Conservation (phyloP, 2,888 invertebrate genomes). For the Eustalomyia histrio region DNA sequence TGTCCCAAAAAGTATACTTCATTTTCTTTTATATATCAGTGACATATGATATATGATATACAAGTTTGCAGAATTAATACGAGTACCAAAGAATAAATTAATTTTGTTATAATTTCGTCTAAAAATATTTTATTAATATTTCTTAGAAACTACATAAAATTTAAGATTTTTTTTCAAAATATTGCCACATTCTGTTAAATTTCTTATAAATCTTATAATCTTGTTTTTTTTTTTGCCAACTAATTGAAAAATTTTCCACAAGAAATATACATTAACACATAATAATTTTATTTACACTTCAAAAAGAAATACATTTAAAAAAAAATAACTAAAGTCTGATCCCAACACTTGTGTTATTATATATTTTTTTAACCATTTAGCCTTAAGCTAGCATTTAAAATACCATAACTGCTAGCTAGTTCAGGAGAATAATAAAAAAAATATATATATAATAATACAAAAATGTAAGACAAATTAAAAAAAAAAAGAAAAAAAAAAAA, state of each 20-base stretch:
- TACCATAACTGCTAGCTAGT: slow-evolving; percentile 55
- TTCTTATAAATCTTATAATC: not conserved
- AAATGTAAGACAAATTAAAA: slow-evolving; percentile 45
- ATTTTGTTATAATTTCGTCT: too few relatives aligned
- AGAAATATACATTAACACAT: not conserved
- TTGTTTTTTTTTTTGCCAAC: not conserved
- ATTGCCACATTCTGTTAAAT: not conserved
- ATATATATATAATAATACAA: slow-evolving; percentile 5
- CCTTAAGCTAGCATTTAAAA: slow-evolving; percentile 63
- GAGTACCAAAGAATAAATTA: too few relatives aligned
- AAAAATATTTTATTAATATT: too few relatives aligned
- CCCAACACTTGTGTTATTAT: not conserved
- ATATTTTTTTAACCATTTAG: slow-evolving; percentile 49
- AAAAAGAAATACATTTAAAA: too few relatives aligned
- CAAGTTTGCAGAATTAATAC: not conserved
- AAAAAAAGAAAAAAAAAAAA: too few relatives aligned
- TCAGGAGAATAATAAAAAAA: slow-evolving; percentile 22
- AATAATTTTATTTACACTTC: not conserved
- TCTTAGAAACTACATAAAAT: too few relatives aligned
- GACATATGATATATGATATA: not conserved
- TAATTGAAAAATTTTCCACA: not conserved
- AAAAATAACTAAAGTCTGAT: not conserved
- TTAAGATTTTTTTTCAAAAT: too few relatives aligned
- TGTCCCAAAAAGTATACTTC: not conserved
- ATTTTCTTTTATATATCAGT: not conserved